Evolutionary conservation across 2,888 invertebrate genomes (phyloP).

Genomic region (Octodonta nipae): DNA sequence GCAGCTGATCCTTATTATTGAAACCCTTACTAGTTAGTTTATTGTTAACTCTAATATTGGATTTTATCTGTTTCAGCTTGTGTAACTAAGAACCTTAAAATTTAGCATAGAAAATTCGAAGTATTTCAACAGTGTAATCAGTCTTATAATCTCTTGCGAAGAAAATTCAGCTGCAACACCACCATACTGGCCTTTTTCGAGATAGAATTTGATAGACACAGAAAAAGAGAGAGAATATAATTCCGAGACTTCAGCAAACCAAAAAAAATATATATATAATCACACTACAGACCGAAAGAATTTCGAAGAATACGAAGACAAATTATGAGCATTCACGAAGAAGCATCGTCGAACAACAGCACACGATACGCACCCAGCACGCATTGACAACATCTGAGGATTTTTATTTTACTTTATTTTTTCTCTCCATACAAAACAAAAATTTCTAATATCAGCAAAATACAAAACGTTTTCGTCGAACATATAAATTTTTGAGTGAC

Average conservation of each 20-base stretch:
- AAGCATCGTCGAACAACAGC: too few relatives aligned
- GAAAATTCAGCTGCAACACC: conserved; percentile 34
- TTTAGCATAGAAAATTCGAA: conserved; percentile 42
- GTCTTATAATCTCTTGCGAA: conserved; percentile 8
- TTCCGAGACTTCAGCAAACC: too few relatives aligned
- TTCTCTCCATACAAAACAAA: conserved; percentile 32
- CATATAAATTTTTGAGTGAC: conserved; percentile 35
- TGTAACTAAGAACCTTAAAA: conserved; percentile 45
- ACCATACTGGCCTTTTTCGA: conserved; percentile 32
- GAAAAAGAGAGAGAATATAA: too few relatives aligned
- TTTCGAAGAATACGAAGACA: conserved; percentile 8
- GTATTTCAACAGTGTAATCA: too few relatives aligned
- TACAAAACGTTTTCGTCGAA: too few relatives aligned
- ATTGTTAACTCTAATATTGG: too few relatives aligned
- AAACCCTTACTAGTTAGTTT: too few relatives aligned
- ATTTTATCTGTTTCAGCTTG: conserved; percentile 49
- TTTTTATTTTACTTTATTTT: conserved; percentile 42
- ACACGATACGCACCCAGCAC: conserved; percentile 68
- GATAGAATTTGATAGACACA: too few relatives aligned
- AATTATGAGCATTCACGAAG: conserved; percentile 33
- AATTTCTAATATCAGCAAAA: too few relatives aligned
- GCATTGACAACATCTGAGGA: conserved; percentile 84
- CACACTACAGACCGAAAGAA: too few relatives aligned
- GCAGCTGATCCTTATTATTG: too few relatives aligned
- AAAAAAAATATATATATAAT: too few relatives aligned